These are phyloP conservation scores for Petrocephalus schoutedeni DNA, from an alignment of 2,797 vertebrate species.

Conservation along the genomic window DNA sequence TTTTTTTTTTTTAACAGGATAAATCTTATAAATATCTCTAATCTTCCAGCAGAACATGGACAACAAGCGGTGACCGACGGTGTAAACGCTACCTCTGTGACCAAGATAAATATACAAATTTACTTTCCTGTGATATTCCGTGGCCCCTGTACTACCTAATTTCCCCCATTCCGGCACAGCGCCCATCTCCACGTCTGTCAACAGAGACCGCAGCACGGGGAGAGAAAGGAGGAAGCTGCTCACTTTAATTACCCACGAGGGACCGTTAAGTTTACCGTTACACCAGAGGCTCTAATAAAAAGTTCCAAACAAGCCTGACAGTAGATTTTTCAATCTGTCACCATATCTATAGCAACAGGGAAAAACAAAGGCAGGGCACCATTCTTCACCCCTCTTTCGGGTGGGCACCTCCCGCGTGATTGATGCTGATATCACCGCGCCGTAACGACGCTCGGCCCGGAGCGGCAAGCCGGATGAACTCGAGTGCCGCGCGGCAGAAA, in stretches of 20 bases:
- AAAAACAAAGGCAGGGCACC: neutral
- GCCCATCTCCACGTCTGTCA: slow-evolving; percentile 8
- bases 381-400: neutral
- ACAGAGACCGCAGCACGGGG: neutral
- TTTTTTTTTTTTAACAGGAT: neutral
- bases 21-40: neutral
- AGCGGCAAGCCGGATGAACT: neutral
- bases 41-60: neutral
- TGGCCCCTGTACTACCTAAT: neutral
- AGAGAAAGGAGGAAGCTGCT: neutral
- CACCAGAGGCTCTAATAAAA: slow-evolving; percentile 13
- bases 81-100: neutral
- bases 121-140: slow-evolving; percentile 11
- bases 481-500: neutral
- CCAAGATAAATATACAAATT: slow-evolving; percentile 15
- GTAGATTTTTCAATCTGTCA: slow-evolving; percentile 15
- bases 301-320: neutral
- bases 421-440: neutral
- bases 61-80: neutral
- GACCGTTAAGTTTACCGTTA: slow-evolving; percentile 8
- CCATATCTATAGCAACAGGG: neutral
- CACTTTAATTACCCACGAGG: slow-evolving; percentile 23
- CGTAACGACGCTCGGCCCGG: neutral
- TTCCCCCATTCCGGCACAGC: neutral
- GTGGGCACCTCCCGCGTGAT: neutral